Evolutionary conservation across 1,140 invertebrate genomes (phyloP).

Genomic region (Apis florea): DNA sequence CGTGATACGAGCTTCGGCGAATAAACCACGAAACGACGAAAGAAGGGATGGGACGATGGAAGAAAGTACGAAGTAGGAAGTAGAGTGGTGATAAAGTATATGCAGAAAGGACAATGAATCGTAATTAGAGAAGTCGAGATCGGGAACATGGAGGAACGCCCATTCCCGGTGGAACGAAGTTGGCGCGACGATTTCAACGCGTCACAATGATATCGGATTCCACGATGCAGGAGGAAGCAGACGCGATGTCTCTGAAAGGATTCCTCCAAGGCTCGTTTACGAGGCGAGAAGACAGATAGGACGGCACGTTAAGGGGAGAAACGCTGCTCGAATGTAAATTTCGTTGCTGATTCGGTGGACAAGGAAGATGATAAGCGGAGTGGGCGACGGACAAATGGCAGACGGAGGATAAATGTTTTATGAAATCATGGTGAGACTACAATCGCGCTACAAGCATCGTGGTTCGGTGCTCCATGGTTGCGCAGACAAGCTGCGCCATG

Average conservation of each 20-base stretch:
- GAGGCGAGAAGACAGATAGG: slow-evolving; percentile 31
- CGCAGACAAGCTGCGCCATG: slow-evolving; percentile 30
- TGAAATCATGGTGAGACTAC: slow-evolving; percentile 28
- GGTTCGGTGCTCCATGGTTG: slow-evolving; percentile 31
- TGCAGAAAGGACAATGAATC: slow-evolving; percentile 54
- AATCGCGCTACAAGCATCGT: slow-evolving; percentile 6
- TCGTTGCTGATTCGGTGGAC: slow-evolving; percentile 43
- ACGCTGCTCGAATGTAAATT: slow-evolving; percentile 55
- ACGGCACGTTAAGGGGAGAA: neutral
- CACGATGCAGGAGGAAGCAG: neutral
- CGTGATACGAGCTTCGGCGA: neutral
- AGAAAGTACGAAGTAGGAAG: neutral
- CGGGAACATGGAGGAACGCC: slow-evolving; percentile 39
- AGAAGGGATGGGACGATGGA: no score
- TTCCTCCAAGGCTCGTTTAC: slow-evolving; percentile 55
- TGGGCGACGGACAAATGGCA: slow-evolving; percentile 1
- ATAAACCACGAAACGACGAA: no score
- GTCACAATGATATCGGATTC: neutral
- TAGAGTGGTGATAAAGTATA: neutral
- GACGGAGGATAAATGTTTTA: slow-evolving; percentile 23
- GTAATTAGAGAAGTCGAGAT: slow-evolving; percentile 52
- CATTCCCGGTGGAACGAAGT: slow-evolving; percentile 48
- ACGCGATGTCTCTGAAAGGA: slow-evolving; percentile 38
- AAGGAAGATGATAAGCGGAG: slow-evolving; percentile 28
- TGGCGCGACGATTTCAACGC: slow-evolving; percentile 16